These are phyloP conservation scores for Cathartes aura DNA, from an alignment of 2,113 vertebrate species.

Conservation along the genomic window DNA sequence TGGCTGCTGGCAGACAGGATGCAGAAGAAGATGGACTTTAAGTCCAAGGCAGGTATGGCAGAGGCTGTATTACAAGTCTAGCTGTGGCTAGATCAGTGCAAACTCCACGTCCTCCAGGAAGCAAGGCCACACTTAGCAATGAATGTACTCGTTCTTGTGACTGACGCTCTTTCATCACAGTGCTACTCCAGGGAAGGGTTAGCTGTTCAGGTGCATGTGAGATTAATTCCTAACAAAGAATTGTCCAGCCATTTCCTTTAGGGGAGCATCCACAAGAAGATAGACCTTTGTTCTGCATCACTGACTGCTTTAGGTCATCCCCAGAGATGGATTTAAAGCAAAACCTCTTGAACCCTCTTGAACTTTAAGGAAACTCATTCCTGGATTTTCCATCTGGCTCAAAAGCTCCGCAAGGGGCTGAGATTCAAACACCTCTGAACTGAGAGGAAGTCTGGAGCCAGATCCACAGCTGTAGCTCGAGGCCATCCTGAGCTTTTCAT, in stretches of 20 bases:
- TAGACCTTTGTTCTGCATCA: conserved; percentile 27
- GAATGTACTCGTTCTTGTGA: not conserved
- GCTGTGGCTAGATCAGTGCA: not conserved
- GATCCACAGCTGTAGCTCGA: conserved; percentile 32
- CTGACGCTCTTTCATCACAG: not conserved
- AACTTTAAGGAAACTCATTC: conserved; percentile 58
- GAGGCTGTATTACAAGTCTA: not conserved
- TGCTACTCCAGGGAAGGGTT: not conserved
- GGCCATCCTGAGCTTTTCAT: conserved; percentile 53
- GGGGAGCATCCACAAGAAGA: not conserved
- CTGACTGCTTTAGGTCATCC: conserved; percentile 49
- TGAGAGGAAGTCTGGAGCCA: conserved; percentile 38
- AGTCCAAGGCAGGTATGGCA: not conserved
- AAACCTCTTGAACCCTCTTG: conserved; percentile 61
- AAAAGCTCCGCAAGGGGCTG: conserved; percentile 31
- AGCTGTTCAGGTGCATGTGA: conserved; percentile 10
- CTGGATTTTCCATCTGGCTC: conserved; percentile 51
- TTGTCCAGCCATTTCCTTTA: conserved; percentile 24
- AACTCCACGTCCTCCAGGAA: not conserved
- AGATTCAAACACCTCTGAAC: conserved; percentile 55
- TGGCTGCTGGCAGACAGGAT: not conserved
- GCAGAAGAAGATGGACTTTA: not conserved
- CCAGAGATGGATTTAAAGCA: conserved; percentile 39
- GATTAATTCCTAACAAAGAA: conserved; percentile 29
- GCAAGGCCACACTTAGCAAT: not conserved